These are phyloP conservation scores for Heliconius hortense DNA, from an alignment of 2,888 invertebrate species.

Conservation along the genomic window DNA sequence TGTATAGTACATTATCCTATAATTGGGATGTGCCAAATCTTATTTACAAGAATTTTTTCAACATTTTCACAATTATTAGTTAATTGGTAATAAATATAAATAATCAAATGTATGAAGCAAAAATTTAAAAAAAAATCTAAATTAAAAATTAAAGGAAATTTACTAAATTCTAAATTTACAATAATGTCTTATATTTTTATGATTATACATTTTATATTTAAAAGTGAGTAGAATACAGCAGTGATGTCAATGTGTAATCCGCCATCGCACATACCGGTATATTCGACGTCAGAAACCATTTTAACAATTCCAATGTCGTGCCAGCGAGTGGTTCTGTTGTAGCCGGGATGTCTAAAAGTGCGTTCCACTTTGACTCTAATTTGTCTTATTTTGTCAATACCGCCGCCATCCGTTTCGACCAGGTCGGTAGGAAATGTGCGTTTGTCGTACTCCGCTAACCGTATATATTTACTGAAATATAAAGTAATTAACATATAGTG, in stretches of 20 bases:
- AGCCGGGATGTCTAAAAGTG: constrained; percentile 54
- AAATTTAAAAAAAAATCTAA: neutral
- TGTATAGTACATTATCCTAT: neutral
- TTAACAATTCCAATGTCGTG: constrained; percentile 69
- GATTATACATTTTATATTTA: too few species aligned
- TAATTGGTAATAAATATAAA: neutral
- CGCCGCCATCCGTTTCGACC: constrained; percentile 48
- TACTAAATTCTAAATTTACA: too few species aligned
- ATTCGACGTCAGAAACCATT: constrained; percentile 54
- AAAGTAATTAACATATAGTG: neutral
- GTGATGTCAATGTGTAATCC: neutral
- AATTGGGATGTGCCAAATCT: neutral
- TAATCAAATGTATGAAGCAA: neutral
- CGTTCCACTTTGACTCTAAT: constrained; percentile 55
- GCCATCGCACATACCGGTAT: constrained; percentile 53
- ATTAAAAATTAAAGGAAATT: too few species aligned
- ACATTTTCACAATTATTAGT: neutral
- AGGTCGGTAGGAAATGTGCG: constrained; percentile 56
- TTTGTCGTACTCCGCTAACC: constrained; percentile 57
- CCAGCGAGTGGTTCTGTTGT: constrained; percentile 21
- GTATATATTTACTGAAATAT: constrained; percentile 39
- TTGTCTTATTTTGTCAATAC: constrained; percentile 57
- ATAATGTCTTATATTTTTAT: too few species aligned
- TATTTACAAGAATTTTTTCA: neutral
- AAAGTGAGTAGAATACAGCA: neutral